Evolutionary conservation across 2,113 vertebrate genomes (phyloP).

Genomic region (Motacilla alba): DNA sequence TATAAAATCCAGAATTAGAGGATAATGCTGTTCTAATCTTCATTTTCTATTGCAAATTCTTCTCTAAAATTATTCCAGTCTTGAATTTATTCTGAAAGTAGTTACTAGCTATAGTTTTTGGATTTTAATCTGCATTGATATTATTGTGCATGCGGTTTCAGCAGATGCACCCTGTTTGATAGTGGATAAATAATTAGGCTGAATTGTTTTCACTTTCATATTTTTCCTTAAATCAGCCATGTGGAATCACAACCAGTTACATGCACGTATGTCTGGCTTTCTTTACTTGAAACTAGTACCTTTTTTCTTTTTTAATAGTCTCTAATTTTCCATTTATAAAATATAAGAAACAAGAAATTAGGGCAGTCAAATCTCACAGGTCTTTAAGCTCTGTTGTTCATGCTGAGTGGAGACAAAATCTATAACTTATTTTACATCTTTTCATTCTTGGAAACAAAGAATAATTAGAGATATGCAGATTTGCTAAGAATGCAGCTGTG

Average conservation of each 20-base stretch:
- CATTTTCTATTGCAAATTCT: neutral
- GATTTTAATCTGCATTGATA: neutral
- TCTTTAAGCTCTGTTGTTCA: neutral
- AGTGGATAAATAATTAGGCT: neutral
- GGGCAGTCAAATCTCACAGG: neutral
- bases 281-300: neutral
- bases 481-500: neutral
- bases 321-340: neutral
- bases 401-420: neutral
- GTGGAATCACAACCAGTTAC: neutral
- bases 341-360: neutral
- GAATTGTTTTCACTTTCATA: neutral
- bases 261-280: neutral
- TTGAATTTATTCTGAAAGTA: neutral
- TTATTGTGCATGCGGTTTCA: neutral
- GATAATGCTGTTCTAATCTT: neutral
- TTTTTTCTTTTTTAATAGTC: neutral
- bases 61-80: neutral
- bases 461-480: neutral
- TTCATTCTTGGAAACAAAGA: neutral
- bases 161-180: neutral
- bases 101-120: neutral
- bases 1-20: neutral
- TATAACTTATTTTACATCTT: neutral
- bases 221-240: neutral